phyloP scores from a whole-genome alignment of 2,113 vertebrate species.

The Piaya cayana region DNA sequence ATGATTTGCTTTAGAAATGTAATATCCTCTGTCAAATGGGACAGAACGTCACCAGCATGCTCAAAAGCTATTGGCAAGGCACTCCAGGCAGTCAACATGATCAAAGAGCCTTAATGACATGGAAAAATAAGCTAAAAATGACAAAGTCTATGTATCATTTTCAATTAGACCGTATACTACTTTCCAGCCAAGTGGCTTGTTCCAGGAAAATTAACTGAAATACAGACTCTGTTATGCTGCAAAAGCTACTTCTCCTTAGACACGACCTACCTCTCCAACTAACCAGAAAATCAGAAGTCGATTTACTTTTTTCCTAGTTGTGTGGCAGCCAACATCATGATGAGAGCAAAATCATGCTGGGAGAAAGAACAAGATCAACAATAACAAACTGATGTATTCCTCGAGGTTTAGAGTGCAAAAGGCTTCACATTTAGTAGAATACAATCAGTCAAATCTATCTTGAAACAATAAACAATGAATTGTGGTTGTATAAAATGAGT shows the following conservation, averaged over 20 bases:
- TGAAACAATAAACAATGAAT: slow-evolving; percentile 58
- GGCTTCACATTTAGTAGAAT: slow-evolving; percentile 57
- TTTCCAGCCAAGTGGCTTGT: background rate
- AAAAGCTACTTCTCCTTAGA: background rate
- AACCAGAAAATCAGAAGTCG: slow-evolving; percentile 1
- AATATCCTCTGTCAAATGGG: slow-evolving; percentile 2
- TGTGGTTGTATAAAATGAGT: slow-evolving; percentile 26
- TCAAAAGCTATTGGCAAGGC: background rate
- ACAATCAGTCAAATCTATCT: slow-evolving; percentile 16
- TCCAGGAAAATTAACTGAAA: background rate
- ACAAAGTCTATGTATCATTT: background rate
- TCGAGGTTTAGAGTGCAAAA: slow-evolving; percentile 54
- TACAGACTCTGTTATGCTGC: background rate
- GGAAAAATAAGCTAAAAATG: slow-evolving; percentile 47
- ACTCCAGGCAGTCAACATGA: background rate
- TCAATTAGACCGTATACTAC: background rate
- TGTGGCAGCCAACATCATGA: slow-evolving; percentile 29
- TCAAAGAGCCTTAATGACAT: slow-evolving; percentile 29
- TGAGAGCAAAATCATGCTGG: slow-evolving; percentile 6
- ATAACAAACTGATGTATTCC: slow-evolving; percentile 50
- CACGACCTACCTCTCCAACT: background rate
- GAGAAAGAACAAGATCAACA: slow-evolving; percentile 18
- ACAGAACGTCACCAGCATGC: background rate
- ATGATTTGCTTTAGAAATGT: background rate
- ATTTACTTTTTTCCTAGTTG: background rate